Evolutionary conservation across 2,113 vertebrate species (phyloP).

Genomic region (Chamaetylas fuelleborni): DNA sequence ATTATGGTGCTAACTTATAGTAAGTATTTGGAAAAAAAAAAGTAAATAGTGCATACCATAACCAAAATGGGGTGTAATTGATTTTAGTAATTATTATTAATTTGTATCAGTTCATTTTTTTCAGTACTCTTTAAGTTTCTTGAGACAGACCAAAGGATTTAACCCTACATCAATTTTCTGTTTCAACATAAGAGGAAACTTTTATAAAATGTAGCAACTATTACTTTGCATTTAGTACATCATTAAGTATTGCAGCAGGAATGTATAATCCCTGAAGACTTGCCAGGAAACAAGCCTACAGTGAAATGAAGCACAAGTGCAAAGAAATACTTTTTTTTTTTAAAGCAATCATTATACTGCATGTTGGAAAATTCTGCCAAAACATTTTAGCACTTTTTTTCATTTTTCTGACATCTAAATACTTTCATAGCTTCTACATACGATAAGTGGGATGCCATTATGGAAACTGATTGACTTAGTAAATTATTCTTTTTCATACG

Average conservation of each 20-base stretch:
- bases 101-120: neutral
- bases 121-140: neutral
- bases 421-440: slow-evolving; percentile 65
- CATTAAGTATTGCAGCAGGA: slow-evolving; percentile 13
- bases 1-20: neutral
- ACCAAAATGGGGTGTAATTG: neutral
- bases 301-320: slow-evolving; percentile 40
- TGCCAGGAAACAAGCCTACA: slow-evolving; percentile 31
- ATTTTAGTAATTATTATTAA: neutral
- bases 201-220: neutral
- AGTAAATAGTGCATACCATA: neutral
- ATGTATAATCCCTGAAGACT: slow-evolving; percentile 31
- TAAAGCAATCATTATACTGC: slow-evolving; percentile 49
- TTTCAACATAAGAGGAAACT: neutral
- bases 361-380: slow-evolving; percentile 67
- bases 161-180: neutral
- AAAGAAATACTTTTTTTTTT: slow-evolving; percentile 31
- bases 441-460: slow-evolving; percentile 67
- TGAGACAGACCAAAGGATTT: neutral
- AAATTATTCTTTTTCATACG: slow-evolving; percentile 60
- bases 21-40: neutral
- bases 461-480: slow-evolving; percentile 66
- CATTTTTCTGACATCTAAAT: slow-evolving; percentile 68
- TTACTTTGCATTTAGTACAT: slow-evolving; percentile 10
- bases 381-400: slow-evolving; percentile 70